Conservation (phyloP, 2,888 invertebrate genomes). For the Agapostemon virescens region DNA sequence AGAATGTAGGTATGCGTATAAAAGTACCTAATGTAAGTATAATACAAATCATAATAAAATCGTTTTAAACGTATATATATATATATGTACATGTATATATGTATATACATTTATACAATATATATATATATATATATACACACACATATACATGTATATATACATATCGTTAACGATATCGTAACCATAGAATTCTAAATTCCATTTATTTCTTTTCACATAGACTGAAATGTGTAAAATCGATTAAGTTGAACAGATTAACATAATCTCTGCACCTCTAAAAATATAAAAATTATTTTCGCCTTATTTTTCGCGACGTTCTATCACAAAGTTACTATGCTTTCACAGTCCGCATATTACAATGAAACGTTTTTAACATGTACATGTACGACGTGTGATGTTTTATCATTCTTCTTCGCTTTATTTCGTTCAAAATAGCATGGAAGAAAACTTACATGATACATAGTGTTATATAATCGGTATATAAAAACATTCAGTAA, state of each 20-base stretch:
- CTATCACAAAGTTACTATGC: slow-evolving; percentile 63
- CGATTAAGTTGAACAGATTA: slow-evolving; percentile 49
- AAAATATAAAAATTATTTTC: slow-evolving; percentile 57
- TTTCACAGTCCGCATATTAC: slow-evolving; percentile 50
- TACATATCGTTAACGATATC: slow-evolving; percentile 47
- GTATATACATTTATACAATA: too few relatives aligned
- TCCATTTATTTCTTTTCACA: slow-evolving; percentile 19
- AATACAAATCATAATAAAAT: slow-evolving; percentile 55
- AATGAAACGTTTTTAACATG: slow-evolving; percentile 48
- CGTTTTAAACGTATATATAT: slow-evolving; percentile 42
- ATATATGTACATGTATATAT: slow-evolving; percentile 45
- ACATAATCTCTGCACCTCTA: slow-evolving; percentile 45
- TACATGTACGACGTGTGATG: slow-evolving; percentile 26
- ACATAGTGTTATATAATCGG: slow-evolving; percentile 27
- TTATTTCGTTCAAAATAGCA: slow-evolving; percentile 37
- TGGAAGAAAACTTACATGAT: slow-evolving; percentile 54
- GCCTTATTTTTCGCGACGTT: slow-evolving; percentile 41
- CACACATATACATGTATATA: slow-evolving; percentile 49
- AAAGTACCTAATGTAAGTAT: slow-evolving; percentile 56
- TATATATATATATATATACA: slow-evolving; percentile 43
- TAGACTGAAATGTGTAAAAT: slow-evolving; percentile 46
- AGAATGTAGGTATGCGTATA: slow-evolving; percentile 58
- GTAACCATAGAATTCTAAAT: slow-evolving; percentile 46
- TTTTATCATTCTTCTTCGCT: slow-evolving; percentile 21
- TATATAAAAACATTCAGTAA: slow-evolving; percentile 15